These are phyloP conservation scores for Motacilla alba DNA, from an alignment of 2,113 vertebrate species.

Conservation along the genomic window DNA sequence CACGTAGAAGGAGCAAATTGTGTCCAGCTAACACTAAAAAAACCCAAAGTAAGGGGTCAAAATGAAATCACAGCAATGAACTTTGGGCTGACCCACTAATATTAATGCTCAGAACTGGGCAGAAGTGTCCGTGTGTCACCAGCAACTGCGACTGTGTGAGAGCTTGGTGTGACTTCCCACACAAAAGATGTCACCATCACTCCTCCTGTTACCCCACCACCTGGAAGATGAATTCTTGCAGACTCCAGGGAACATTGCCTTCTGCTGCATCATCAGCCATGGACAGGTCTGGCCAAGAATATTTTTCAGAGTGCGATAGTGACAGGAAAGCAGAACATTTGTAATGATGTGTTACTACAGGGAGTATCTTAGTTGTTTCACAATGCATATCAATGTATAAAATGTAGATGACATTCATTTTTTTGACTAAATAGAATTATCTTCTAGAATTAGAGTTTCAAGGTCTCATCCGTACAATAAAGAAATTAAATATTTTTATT, in stretches of 20 bases:
- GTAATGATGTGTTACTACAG: not conserved
- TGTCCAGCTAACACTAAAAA: not conserved
- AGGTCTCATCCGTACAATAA: not conserved
- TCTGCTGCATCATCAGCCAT: slow-evolving; percentile 7
- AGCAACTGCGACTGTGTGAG: not conserved
- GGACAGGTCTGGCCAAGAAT: not conserved
- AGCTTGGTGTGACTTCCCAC: not conserved
- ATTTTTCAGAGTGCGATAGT: not conserved
- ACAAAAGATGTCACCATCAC: not conserved
- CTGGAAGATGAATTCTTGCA: not conserved
- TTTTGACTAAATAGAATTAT: not conserved
- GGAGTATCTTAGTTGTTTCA: not conserved
- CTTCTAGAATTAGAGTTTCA: not conserved
- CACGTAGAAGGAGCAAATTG: not conserved
- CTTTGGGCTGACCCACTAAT: not conserved
- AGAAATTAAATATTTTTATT: slow-evolving; percentile 15
- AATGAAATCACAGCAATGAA: not conserved
- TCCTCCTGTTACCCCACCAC: not conserved
- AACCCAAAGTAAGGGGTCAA: not conserved
- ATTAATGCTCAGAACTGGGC: not conserved
- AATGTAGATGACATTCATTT: not conserved
- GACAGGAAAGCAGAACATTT: not conserved
- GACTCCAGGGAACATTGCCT: not conserved
- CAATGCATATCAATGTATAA: not conserved
- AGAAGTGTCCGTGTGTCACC: not conserved